These are phyloP conservation scores for Apeltes quadracus DNA, from an alignment of 2,113 vertebrate genomes.

Conservation along the genomic window DNA sequence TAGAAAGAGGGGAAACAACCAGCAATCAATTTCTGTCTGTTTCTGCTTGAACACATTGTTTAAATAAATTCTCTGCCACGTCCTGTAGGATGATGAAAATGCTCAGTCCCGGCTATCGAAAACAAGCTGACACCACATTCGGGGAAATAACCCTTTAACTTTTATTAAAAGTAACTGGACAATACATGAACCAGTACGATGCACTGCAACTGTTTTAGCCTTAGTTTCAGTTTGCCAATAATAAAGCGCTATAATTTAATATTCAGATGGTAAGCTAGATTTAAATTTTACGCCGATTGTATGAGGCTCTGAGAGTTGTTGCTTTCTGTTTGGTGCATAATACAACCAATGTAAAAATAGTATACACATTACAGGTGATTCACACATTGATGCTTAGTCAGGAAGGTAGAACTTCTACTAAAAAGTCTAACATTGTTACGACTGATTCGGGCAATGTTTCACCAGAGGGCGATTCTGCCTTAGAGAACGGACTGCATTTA, in stretches of 20 bases:
- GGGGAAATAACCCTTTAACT: slow-evolving; percentile 2
- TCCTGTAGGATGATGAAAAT: not conserved
- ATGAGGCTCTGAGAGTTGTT: not conserved
- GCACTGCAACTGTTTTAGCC: not conserved
- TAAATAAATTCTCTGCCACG: not conserved
- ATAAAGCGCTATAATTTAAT: slow-evolving; percentile 23
- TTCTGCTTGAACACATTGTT: not conserved
- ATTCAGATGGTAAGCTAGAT: slow-evolving; percentile 13
- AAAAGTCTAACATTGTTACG: not conserved
- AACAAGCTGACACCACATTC: slow-evolving; percentile 1
- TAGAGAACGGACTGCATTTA: slow-evolving; percentile 40
- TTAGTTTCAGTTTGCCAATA: slow-evolving; percentile 2
- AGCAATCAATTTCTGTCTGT: slow-evolving; percentile 9
- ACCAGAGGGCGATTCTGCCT: slow-evolving; percentile 18
- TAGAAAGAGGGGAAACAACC: not conserved
- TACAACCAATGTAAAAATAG: not conserved
- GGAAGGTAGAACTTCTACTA: not conserved
- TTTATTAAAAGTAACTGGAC: slow-evolving; percentile 26
- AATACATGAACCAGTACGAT: not conserved
- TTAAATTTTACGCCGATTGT: not conserved
- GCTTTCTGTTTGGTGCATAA: not conserved
- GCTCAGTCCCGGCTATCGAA: not conserved
- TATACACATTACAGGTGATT: not conserved
- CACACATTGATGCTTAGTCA: not conserved
- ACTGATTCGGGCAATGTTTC: slow-evolving; percentile 26